Evolutionary conservation across 2,113 vertebrate species (phyloP).

Genomic region (Noturus placidus): DNA sequence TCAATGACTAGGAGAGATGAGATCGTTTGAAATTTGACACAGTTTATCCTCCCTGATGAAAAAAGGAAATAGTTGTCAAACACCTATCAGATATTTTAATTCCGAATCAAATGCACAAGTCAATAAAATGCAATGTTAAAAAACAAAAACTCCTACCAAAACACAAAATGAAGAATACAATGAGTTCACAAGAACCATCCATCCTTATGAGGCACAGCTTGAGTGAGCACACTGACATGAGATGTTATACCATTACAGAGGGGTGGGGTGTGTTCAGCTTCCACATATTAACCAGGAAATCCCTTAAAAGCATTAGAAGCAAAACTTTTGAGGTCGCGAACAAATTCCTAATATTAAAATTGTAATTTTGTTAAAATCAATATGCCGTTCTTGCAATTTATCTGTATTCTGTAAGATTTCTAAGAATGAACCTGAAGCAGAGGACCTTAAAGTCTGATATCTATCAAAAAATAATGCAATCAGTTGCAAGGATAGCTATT

Average conservation of each 20-base stretch:
- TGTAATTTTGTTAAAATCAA: no score
- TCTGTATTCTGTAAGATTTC: no score
- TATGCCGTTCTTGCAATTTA: no score
- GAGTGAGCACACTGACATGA: not conserved
- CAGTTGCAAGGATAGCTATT: no score
- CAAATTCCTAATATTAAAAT: not conserved
- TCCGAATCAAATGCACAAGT: not conserved
- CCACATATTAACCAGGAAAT: not conserved
- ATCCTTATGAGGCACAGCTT: conserved; percentile 3
- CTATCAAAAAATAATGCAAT: no score
- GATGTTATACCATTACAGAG: not conserved
- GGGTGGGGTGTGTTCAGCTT: not conserved
- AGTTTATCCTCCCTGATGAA: conserved; percentile 11
- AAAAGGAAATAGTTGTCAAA: not conserved
- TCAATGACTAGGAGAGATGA: not conserved
- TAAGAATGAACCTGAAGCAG: no score
- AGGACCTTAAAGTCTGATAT: no score
- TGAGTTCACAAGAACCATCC: not conserved
- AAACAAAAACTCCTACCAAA: not conserved
- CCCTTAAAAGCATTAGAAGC: not conserved
- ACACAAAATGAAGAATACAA: conserved; percentile 7
- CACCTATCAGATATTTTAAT: not conserved
- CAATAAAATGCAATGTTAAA: not conserved
- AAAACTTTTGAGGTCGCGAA: not conserved
- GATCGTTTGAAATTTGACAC: conserved; percentile 37